phyloP scores from a whole-genome alignment of 2,113 vertebrate genomes.

The Actenoides hombroni region DNA sequence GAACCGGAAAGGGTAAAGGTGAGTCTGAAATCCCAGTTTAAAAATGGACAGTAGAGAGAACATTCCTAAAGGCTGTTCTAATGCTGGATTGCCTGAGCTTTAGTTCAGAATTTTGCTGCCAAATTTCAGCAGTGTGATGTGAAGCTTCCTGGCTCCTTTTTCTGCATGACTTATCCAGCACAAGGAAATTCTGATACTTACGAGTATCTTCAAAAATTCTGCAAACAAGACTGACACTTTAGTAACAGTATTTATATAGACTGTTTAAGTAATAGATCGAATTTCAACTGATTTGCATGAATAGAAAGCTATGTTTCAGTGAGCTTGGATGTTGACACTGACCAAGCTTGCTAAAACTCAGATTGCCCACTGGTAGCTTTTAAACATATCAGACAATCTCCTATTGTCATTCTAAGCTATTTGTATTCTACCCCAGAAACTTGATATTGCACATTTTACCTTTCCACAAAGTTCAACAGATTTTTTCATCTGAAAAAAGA shows the following conservation, averaged over 20 bases:
- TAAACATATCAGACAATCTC: not conserved
- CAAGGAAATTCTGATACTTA: not conserved
- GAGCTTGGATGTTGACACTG: not conserved
- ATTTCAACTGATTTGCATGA: not conserved
- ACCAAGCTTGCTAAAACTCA: not conserved
- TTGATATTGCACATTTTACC: not conserved
- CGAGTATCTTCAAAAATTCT: not conserved
- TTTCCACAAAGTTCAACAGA: not conserved
- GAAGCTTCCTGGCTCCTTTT: not conserved
- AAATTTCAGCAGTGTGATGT: not conserved
- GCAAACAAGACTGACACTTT: not conserved
- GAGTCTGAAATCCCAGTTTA: conserved; percentile 38
- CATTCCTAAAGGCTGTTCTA: not conserved
- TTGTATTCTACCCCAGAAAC: not conserved
- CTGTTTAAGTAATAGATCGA: not conserved
- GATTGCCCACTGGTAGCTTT: not conserved
- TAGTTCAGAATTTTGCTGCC: not conserved
- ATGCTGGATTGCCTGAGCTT: not conserved
- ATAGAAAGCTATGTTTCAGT: not conserved
- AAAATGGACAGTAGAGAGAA: not conserved
- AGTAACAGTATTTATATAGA: not conserved
- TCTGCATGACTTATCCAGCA: not conserved
- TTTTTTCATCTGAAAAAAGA: not conserved
- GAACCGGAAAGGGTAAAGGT: conserved; percentile 74
- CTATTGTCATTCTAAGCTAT: not conserved